Evolutionary conservation across 2,888 invertebrate species (phyloP).

Genomic region (Pemphredon lugubris): DNA sequence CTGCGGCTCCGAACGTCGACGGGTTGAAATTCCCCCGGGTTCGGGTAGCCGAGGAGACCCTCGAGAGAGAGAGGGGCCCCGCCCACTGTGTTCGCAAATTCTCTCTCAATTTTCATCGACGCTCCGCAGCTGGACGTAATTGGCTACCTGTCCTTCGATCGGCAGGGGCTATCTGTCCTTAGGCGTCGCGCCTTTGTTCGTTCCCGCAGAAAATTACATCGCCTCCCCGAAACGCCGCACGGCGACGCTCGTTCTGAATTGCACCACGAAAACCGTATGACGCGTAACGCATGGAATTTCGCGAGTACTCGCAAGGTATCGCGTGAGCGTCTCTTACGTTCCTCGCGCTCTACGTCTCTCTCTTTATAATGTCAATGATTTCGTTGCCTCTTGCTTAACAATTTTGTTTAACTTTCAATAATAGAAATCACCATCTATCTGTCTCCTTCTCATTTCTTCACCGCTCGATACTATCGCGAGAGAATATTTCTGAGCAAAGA

Average conservation of each 20-base stretch:
- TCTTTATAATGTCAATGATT: background rate
- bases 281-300: no score
- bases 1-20: background rate
- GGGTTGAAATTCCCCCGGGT: constrained; percentile 34
- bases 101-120: constrained; percentile 65
- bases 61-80: constrained; percentile 34
- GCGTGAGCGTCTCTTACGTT: no score
- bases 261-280: no score
- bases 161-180: constrained; percentile 40
- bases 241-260: background rate
- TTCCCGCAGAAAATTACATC: constrained; percentile 44
- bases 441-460: background rate
- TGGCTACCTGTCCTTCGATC: constrained; percentile 60
- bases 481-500: no score
- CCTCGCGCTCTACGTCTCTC: constrained; percentile 1
- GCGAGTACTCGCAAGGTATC: no score
- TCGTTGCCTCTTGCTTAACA: background rate
- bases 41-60: constrained; percentile 21
- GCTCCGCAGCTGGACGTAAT: constrained; percentile 64
- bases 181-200: constrained; percentile 35
- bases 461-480: no score
- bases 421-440: no score
- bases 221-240: constrained; percentile 1
- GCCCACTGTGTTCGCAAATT: constrained; percentile 62
- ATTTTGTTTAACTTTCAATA: no score